Evolutionary conservation across 2,888 invertebrate genomes (phyloP), one percentile per base, ranked within the genome.

Genomic region (Drosophila cognata): DNA sequence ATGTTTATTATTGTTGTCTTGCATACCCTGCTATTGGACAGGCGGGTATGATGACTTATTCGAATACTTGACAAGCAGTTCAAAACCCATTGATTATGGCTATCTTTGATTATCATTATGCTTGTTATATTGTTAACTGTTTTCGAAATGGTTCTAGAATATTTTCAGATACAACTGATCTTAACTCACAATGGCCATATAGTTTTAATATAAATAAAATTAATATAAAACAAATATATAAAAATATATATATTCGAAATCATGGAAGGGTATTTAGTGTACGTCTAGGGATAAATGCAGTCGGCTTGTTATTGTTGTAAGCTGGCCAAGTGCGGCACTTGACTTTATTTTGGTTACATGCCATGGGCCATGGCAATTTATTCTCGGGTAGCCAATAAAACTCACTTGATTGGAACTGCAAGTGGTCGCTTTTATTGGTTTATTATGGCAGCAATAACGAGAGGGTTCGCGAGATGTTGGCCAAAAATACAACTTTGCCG

Each of bases 391-490:
- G 59, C 85, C 84, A 85, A 84, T 84, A 84, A 85, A 85, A 85
- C 79, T 86, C 84, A 85, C 88, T 85, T 85, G 84, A 85, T 85
- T 85, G 88, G 86, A 88, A 88, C 84, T 88, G 84, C 83, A 82
- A 84, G 79, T 87, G 82, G 84, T 71, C 79, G 79, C 76, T 85
- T 85, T 85, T 86, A 85, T 86, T 85, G 81, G 84, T 83, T 84
- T 84, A 83, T 88, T 84, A 84, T 83, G 86, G 77, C 83, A 79
- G 77, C 79, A 52, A 33, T 13, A 55, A 72, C 70, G 77, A 59
- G 64, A 59, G 63, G 65, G 66, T 62, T 69, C 83, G 84, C 75
- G 71, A 76, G 70, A 80, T 79, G 67, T 68, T 62, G 63, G 55
- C 63, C 57, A 58, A 57, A 51, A 60, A 41, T 21, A 35, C 48